Base-by-base conservation (phyloP, 2,888 invertebrate genomes). In the Petrolisthes cinctipes region DNA sequence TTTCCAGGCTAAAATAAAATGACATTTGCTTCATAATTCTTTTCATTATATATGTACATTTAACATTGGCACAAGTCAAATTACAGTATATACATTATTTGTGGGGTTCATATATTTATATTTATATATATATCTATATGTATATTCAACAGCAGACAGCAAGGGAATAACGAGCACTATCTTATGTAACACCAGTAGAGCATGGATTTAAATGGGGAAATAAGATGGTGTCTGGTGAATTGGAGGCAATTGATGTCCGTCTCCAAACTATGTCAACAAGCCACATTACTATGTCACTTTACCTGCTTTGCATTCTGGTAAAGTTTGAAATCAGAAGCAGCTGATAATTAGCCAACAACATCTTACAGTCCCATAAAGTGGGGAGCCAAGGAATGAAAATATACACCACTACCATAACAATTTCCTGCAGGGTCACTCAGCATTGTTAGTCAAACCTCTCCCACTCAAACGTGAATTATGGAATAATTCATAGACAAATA, bases 31-130 rank as follows among this genome's bases (percentile, higher is more conserved):
- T 79, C 56, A 79, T 71, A 71, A n/a, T 71, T 37, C 14, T 71
- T 71, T 71, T 54, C 78, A 78, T 83, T 86, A 86, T 86, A 86
- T 86, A 86, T 86, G 83, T 86, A 86, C 86, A 86, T 86, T 79
- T 83, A 86, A 86, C 86, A 86, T 86, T 86, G 86, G 86, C 86
- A 86, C 86, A 83, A 78, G 76, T 82, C 86, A 83, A 83, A 86
- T 83, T 86, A 86, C 86, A 86, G 61, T 86, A 86, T 82, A 56
- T 86, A 86, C 86, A 86, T 57, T 66, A 61, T 14, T 66, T 66
- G 80, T 76, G 80, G 61, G 54, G 83, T 83, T 83, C 17, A 80
- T 17, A 37, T 61, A 17, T 11, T 51, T 17, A 82, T n/a, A n/a
- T n/a, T n/a, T n/a, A n/a, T n/a, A n/a, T n/a, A n/a, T n/a, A n/a